Evolutionary conservation across 2,888 invertebrate species (phyloP).

Genomic region (Hydroisotoma schaefferi): DNA sequence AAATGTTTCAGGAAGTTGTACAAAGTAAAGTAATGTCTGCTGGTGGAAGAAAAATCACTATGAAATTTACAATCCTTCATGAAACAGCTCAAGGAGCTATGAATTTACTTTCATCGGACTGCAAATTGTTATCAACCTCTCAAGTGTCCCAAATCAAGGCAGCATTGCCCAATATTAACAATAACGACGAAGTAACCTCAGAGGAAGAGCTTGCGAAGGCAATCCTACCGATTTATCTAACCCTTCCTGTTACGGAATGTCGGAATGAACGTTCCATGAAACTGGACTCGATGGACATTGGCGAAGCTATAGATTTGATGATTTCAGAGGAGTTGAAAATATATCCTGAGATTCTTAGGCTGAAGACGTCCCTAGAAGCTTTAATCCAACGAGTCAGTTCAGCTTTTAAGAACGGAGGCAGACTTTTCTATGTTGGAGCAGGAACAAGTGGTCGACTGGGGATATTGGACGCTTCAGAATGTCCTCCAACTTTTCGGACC

Average conservation of each 20-base stretch:
- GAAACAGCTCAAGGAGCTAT: conserved; percentile 39
- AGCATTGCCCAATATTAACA: neutral
- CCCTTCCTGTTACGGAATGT: conserved; percentile 39
- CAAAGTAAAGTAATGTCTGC: conserved; percentile 8
- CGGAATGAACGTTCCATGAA: conserved; percentile 39
- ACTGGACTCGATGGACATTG: conserved; percentile 35
- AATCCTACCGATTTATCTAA: conserved; percentile 29
- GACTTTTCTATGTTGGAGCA: conserved; percentile 48
- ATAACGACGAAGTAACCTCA: conserved; percentile 5
- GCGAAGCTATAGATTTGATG: conserved; percentile 43
- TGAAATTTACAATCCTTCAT: conserved; percentile 26
- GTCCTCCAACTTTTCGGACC: conserved; percentile 41
- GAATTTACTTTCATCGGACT: too few species aligned
- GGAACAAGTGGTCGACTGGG: conserved; percentile 49
- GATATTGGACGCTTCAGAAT: conserved; percentile 48
- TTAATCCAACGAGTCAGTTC: conserved; percentile 32
- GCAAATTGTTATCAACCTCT: conserved; percentile 1
- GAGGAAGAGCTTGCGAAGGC: conserved; percentile 16
- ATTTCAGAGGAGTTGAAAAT: conserved; percentile 38
- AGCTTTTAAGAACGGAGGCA: conserved; percentile 41
- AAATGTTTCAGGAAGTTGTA: conserved; percentile 17
- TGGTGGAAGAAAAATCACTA: too few species aligned
- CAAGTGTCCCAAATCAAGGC: neutral
- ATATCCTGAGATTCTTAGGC: conserved; percentile 31
- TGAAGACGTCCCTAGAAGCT: conserved; percentile 29